phyloP scores from a whole-genome alignment of 2,888 invertebrate species.

The Heliconius hortense region DNA sequence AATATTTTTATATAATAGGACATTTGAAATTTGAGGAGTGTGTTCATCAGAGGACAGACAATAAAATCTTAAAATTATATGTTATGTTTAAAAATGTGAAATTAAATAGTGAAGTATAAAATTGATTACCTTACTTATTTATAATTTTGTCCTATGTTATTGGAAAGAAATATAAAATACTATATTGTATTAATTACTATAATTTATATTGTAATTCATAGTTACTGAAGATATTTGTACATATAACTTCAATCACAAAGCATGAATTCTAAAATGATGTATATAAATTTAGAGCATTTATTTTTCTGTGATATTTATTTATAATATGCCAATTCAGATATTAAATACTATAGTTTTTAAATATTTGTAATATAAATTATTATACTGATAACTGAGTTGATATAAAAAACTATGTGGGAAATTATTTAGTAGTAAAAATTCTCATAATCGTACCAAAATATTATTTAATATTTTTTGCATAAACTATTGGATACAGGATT shows the following conservation, averaged over 20 bases:
- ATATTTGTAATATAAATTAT: not conserved
- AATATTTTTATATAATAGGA: slow-evolving; percentile 33
- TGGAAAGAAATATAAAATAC: not conserved
- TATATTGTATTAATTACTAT: not conserved
- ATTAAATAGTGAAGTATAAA: slow-evolving; percentile 39
- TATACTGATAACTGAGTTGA: not conserved
- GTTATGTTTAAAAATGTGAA: slow-evolving; percentile 47
- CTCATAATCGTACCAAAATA: not conserved
- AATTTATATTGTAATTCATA: slow-evolving; percentile 7
- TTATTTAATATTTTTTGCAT: not conserved
- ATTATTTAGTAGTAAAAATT: not conserved
- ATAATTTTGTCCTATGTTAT: not conserved
- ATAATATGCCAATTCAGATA: not conserved
- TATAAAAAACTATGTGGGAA: not conserved
- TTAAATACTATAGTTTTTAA: not conserved
- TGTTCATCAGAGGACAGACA: slow-evolving; percentile 59
- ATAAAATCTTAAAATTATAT: slow-evolving; percentile 48
- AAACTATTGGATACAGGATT: not conserved
- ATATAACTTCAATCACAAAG: slow-evolving; percentile 64
- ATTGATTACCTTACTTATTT: not conserved
- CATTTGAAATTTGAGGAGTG: slow-evolving; percentile 49
- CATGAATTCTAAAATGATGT: slow-evolving; percentile 79
- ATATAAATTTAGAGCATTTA: slow-evolving; percentile 52
- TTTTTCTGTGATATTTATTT: slow-evolving; percentile 62
- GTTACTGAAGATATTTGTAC: slow-evolving; percentile 51